Conservation (phyloP, 2,888 invertebrate species). For the Sphaerophoria rueppellii region DNA sequence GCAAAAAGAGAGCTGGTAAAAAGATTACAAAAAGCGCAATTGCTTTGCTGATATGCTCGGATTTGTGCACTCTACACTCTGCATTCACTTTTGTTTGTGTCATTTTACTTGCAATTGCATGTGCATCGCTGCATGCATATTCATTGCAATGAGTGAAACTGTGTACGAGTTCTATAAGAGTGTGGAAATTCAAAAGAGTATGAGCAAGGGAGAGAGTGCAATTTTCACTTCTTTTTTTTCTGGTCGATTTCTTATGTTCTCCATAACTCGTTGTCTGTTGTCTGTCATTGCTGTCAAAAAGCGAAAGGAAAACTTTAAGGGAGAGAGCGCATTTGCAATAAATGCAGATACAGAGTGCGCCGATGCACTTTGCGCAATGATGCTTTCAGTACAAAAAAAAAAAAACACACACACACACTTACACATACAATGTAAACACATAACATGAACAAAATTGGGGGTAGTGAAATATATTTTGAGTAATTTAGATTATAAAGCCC, state of each 20-base stretch:
- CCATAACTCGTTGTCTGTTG: neutral
- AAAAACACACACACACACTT: neutral
- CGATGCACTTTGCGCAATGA: conserved; percentile 51
- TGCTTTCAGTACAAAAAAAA: conserved; percentile 27
- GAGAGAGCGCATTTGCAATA: conserved; percentile 34
- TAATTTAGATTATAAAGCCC: conserved; percentile 47
- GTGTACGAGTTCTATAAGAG: conserved; percentile 23
- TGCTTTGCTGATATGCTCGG: neutral
- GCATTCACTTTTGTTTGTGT: conserved; percentile 54
- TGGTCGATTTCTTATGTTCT: neutral
- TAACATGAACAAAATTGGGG: conserved; percentile 2
- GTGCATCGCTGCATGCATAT: neutral
- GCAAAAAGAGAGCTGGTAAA: conserved; percentile 29
- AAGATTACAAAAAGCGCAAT: conserved; percentile 39
- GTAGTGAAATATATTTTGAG: conserved; percentile 19
- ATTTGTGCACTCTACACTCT: neutral
- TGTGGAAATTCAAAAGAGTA: conserved; percentile 13
- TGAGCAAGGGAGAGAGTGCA: conserved; percentile 29
- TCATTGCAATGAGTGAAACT: conserved; percentile 33
- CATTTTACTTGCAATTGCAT: conserved; percentile 27
- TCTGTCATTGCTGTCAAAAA: conserved; percentile 27
- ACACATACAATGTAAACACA: neutral
- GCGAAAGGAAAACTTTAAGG: conserved; percentile 56
- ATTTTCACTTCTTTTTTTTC: conserved; percentile 36
- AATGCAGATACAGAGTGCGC: conserved; percentile 39